Evolutionary conservation across 1,140 invertebrate species (phyloP).

Genomic region (Trichonephila clavata): DNA sequence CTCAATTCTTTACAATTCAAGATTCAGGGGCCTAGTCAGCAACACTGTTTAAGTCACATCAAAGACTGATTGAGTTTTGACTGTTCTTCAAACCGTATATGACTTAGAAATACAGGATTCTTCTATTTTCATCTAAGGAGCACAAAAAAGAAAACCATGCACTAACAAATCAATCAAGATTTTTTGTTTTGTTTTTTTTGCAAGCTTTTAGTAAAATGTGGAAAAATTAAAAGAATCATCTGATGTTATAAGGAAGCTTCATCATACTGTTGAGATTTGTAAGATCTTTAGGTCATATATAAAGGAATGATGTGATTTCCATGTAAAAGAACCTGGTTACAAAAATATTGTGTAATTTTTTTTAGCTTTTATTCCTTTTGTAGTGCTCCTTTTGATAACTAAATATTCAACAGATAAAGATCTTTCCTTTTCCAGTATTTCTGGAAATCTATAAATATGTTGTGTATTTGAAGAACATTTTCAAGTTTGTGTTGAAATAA

Average conservation of each 20-base stretch:
- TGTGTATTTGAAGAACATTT: conserved; percentile 56
- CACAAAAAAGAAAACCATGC: conserved; percentile 32
- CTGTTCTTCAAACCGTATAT: conserved; percentile 20
- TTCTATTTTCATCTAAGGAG: not conserved
- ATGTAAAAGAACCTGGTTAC: not conserved
- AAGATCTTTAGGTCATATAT: not conserved
- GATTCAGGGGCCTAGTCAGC: conserved; percentile 70
- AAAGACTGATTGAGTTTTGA: not conserved
- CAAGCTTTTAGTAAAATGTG: conserved; percentile 1
- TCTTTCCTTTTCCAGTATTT: conserved; percentile 21
- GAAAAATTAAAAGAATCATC: not conserved
- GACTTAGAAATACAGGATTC: conserved; percentile 16
- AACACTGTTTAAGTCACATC: conserved; percentile 39
- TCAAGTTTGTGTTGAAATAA: conserved; percentile 66
- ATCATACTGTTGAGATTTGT: not conserved
- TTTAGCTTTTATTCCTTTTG: conserved; percentile 29
- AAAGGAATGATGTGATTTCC: not conserved
- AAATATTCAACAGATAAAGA: conserved; percentile 51
- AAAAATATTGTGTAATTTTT: conserved; percentile 5
- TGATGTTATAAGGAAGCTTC: not conserved
- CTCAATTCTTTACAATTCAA: conserved; percentile 67
- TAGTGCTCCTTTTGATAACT: conserved; percentile 44
- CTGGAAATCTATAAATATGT: conserved; percentile 23
- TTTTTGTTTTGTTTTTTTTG: conserved; percentile 9
- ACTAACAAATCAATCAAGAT: not conserved